A percentile compares a stretch with the other conserved stretches of the same genome.
Evolutionary conservation across 2,888 invertebrate genomes (phyloP).

Genomic region (Gasteruption jaculator): DNA sequence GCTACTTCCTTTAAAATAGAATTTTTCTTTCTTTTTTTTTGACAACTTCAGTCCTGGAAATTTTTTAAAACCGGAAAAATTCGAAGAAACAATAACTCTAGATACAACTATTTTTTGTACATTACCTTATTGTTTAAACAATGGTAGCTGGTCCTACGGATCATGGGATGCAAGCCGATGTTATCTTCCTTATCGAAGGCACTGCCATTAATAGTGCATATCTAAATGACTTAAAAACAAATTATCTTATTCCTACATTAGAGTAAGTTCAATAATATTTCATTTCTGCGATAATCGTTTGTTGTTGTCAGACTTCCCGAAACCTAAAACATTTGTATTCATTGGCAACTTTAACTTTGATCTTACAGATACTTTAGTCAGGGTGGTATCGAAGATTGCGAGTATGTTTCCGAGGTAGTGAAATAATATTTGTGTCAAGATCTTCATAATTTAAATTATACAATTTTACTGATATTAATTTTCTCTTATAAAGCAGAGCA

Average conservation of each 20-base stretch:
- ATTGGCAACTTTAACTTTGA: no score
- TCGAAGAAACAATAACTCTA: no score
- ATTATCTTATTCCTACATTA: conserved; percentile 84
- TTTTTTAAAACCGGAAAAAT: no score
- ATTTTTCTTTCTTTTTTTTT: no score
- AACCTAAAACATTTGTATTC: conserved; percentile 9
- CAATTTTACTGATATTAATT: conserved; percentile 8
- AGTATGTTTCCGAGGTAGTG: conserved; percentile 65
- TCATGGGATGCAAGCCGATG: conserved; percentile 66
- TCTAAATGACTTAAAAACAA: conserved; percentile 81
- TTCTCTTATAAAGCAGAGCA: conserved; percentile 54
- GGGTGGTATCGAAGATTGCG: conserved; percentile 78
- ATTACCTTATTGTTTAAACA: no score
- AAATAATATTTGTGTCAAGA: no score
- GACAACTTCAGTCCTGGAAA: no score
- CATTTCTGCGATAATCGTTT: neutral
- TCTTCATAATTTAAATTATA: no score
- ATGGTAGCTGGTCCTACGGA: conserved; percentile 54
- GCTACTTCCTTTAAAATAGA: no score
- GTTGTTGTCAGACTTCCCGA: neutral
- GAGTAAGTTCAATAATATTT: conserved; percentile 66
- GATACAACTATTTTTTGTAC: no score
- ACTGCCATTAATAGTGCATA: conserved; percentile 91
- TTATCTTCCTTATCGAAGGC: conserved; percentile 87
- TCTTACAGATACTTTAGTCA: conserved; percentile 79